Percentiles rank a stretch among this genome's conserved stretches.
Evolutionary conservation across 2,113 vertebrate genomes (phyloP).

Genomic region (Lagopus muta): DNA sequence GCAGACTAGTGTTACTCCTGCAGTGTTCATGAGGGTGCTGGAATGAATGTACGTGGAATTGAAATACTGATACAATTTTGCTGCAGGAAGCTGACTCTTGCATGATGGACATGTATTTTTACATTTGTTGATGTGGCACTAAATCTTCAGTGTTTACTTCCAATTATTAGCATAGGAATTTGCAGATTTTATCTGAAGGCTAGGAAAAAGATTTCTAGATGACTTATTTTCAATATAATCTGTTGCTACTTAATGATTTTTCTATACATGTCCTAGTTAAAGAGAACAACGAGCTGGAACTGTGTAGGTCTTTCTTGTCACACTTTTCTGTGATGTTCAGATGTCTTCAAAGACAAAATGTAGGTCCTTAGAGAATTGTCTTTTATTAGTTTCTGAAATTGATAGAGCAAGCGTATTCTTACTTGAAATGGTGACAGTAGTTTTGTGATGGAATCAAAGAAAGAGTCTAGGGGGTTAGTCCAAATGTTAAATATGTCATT

Average conservation of each 20-base stretch:
- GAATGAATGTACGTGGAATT: background rate
- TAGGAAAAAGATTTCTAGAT: background rate
- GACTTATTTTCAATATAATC: background rate
- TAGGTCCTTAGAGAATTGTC: background rate
- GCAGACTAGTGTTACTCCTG: background rate
- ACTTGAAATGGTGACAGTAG: background rate
- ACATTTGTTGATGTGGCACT: background rate
- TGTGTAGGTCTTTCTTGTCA: background rate
- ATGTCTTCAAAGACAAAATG: background rate
- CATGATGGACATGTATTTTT: background rate
- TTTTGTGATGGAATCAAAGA: background rate
- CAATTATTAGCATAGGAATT: background rate
- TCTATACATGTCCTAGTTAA: background rate
- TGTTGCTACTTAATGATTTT: background rate
- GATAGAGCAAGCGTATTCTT: background rate
- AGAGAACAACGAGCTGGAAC: background rate
- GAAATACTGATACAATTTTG: background rate
- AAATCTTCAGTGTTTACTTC: background rate
- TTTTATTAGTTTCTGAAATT: slow-evolving; percentile 14
- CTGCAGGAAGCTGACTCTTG: background rate
- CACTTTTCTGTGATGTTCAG: background rate
- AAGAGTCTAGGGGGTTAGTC: background rate
- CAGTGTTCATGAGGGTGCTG: background rate
- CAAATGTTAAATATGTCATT: background rate
- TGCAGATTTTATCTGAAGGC: background rate